Evolutionary conservation across 2,113 vertebrate genomes (phyloP).

Genomic region (Empidonax alnorum): DNA sequence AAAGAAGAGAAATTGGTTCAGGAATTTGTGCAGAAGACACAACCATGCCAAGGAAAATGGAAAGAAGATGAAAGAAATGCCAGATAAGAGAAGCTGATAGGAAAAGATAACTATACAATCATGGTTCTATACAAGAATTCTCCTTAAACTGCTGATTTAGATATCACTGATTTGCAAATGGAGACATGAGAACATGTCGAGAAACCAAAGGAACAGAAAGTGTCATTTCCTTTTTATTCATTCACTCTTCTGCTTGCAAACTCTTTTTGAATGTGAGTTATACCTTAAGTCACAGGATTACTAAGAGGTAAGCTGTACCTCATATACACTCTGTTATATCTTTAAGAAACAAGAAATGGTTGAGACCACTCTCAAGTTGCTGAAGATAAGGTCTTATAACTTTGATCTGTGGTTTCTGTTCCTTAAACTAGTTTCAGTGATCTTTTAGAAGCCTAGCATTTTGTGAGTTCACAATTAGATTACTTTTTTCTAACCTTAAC

Average conservation of each 20-base stretch:
- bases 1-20: neutral
- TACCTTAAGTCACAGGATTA: neutral
- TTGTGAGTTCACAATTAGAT: neutral
- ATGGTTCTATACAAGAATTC: neutral
- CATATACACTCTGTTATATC: neutral
- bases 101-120: neutral
- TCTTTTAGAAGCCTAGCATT: neutral
- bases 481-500: neutral
- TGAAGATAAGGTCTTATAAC: neutral
- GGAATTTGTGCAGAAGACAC: neutral
- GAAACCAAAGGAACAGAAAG: neutral
- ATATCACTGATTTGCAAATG: neutral
- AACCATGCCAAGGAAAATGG: neutral
- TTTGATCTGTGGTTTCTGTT: neutral
- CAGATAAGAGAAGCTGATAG: neutral
- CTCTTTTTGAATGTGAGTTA: neutral
- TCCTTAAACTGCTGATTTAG: neutral
- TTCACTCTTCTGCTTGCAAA: neutral
- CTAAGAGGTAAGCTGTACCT: neutral
- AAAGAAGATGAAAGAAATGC: neutral
- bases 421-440: neutral
- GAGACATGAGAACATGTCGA: neutral
- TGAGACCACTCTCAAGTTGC: neutral
- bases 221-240: neutral
- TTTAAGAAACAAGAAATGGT: slow-evolving; percentile 5